These are phyloP conservation scores for Ophion ellenae DNA, from an alignment of 2,888 invertebrate genomes.

Conservation along the genomic window DNA sequence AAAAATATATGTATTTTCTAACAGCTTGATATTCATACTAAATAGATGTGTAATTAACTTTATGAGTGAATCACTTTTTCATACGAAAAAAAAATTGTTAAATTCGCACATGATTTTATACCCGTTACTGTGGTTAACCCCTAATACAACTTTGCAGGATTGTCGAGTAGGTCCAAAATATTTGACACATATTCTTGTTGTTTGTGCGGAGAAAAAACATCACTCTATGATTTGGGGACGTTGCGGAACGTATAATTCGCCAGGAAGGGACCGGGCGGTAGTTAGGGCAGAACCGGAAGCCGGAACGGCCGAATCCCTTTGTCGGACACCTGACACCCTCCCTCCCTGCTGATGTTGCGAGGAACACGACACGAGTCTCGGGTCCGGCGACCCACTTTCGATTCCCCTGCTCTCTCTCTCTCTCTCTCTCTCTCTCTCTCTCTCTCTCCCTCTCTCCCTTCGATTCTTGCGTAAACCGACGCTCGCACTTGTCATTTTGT, in stretches of 20 bases:
- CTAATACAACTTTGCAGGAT: no score
- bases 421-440: slow-evolving; percentile 37
- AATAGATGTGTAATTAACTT: no score
- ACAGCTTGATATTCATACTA: no score
- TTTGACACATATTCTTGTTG: background rate
- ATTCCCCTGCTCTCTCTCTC: slow-evolving; percentile 54
- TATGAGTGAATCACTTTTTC: no score
- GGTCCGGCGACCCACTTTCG: slow-evolving; percentile 60
- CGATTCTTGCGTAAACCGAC: slow-evolving; percentile 51
- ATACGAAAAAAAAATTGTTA: no score
- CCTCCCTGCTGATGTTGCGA: slow-evolving; percentile 6
- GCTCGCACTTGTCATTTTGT: slow-evolving; percentile 30
- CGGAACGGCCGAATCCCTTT: slow-evolving; percentile 31
- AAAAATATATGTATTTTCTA: no score
- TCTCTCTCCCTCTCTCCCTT: slow-evolving; percentile 31
- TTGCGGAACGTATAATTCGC: no score
- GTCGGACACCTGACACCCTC: slow-evolving; percentile 50
- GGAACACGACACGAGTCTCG: slow-evolving; percentile 51
- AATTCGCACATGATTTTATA: no score
- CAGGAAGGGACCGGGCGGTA: background rate
- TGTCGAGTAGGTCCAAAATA: no score
- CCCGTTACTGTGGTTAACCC: no score
- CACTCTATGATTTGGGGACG: no score
- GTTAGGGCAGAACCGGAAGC: slow-evolving; percentile 53
- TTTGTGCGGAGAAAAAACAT: background rate